phyloP scores from a whole-genome alignment of 2,888 invertebrate species.

The Phyllotreta cruciferae region DNA sequence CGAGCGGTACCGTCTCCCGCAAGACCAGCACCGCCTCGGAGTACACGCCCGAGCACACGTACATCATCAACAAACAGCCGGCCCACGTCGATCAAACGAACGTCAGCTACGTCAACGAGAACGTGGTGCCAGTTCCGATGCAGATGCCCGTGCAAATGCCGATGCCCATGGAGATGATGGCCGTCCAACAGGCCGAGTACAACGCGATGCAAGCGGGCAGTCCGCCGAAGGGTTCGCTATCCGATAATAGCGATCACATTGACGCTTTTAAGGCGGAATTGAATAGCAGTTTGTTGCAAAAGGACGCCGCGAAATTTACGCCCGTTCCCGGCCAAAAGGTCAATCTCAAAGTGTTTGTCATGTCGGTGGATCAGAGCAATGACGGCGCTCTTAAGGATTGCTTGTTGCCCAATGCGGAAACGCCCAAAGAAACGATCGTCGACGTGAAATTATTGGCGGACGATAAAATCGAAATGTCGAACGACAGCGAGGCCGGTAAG shows the following conservation, averaged over 20 bases:
- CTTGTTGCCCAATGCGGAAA: slow-evolving; percentile 9
- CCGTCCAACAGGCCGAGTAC: slow-evolving; percentile 20
- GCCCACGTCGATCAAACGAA: slow-evolving; percentile 44
- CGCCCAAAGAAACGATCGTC: slow-evolving; percentile 34
- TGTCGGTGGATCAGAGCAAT: slow-evolving; percentile 44
- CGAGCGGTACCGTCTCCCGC: slow-evolving; percentile 62
- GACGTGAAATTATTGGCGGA: slow-evolving; percentile 35
- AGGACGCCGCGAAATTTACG: slow-evolving; percentile 45
- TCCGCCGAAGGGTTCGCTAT: slow-evolving; percentile 19
- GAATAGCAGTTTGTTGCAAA: slow-evolving; percentile 50
- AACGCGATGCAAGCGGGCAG: slow-evolving; percentile 18
- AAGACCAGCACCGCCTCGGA: slow-evolving; percentile 67
- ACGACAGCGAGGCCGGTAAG: slow-evolving; percentile 33
- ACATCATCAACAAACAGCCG: slow-evolving; percentile 48
- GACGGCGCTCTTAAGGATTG: slow-evolving; percentile 23
- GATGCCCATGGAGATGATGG: no score
- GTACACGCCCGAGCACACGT: slow-evolving; percentile 65
- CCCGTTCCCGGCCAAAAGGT: slow-evolving; percentile 54
- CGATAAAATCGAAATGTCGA: slow-evolving; percentile 38
- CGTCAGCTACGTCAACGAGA: slow-evolving; percentile 50
- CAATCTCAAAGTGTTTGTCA: slow-evolving; percentile 55
- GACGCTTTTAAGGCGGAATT: slow-evolving; percentile 51
- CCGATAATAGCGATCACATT: slow-evolving; percentile 39
- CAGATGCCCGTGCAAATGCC: slow-evolving; percentile 30
- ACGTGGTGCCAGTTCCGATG: slow-evolving; percentile 44